Evolutionary conservation across 2,888 invertebrate species (phyloP), one percentile per base, ranked within the genome.

Genomic region (Dendrolimus houi): DNA sequence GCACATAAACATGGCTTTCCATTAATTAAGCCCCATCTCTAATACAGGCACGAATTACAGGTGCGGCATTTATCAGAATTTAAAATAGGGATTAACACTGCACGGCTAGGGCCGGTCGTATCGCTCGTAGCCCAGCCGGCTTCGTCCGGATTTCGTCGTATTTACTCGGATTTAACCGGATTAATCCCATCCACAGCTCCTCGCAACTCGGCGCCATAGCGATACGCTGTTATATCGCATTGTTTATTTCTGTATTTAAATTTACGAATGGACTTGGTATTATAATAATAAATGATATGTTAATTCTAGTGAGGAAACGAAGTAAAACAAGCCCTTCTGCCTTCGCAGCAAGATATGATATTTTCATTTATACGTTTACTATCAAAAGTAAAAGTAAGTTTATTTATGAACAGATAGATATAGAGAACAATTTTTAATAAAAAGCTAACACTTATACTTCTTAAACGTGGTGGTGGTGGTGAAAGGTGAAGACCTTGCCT

Each of bases 81-180:
- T 88, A 87, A 88, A 90, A 84, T 75, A 74, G 81, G 87, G 87
- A 87, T 90, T 91, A 91, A 78, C 87, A 83, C 85, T 77, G 77
- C 73, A 77, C 71, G 72, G 77, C 80, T 76, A 73, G 81, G 77
- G 75, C 72, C 76, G 71, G 64, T 68, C 81, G 81, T 85, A 85
- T 83, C 85, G 79, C 76, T 69, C 69, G 66, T 71, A 60, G 74
- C 79, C 74, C 77, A 71, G 79, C 74, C 74, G 70, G 69, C 71
- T 70, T 69, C 64, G 64, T 58, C 71, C 72, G 70, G 74, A 71
- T 73, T 65, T 65, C 61, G 66, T 67, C 71, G 78, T 71, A 79
- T 81, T 77, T 76, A 77, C 71, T 69, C 77, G 79, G 82, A 70
- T 79, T 81, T 79, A 72, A 67, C 73, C 72, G 83, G 86, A 83